These are phyloP conservation scores for Agonum fuliginosum DNA, from an alignment of 2,888 invertebrate species.

Conservation along the genomic window DNA sequence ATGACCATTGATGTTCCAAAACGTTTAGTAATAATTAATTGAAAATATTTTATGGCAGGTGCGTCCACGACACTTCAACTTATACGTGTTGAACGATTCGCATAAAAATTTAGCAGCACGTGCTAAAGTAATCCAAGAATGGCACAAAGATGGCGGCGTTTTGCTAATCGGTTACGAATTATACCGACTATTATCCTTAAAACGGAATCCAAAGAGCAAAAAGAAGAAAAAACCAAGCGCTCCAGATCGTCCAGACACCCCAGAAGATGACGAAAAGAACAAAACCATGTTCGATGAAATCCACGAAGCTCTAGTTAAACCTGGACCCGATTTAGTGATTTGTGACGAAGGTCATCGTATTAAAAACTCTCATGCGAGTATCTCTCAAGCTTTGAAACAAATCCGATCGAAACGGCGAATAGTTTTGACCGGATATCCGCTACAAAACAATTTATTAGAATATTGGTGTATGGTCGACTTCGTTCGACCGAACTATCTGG, in stretches of 20 bases:
- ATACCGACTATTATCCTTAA: slow-evolving; percentile 91
- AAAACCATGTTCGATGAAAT: slow-evolving; percentile 89
- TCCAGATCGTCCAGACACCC: slow-evolving; percentile 72
- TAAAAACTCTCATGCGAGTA: slow-evolving; percentile 98
- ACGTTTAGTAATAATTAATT: neutral
- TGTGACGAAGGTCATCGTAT: slow-evolving; percentile 99
- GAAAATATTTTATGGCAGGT: slow-evolving; percentile 16
- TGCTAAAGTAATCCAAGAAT: slow-evolving; percentile 89
- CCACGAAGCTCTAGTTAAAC: slow-evolving; percentile 88
- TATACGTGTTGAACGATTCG: slow-evolving; percentile 94
- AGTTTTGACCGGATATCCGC: slow-evolving; percentile 97
- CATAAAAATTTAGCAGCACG: slow-evolving; percentile 93
- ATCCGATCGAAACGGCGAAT: slow-evolving; percentile 95
- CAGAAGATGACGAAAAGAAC: slow-evolving; percentile 77
- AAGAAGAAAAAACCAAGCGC: slow-evolving; percentile 71
- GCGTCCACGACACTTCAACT: slow-evolving; percentile 86
- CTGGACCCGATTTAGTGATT: slow-evolving; percentile 95
- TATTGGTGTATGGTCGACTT: slow-evolving; percentile 99
- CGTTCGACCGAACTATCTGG: slow-evolving; percentile 97
- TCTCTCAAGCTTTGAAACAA: slow-evolving; percentile 95
- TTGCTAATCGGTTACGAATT: slow-evolving; percentile 98
- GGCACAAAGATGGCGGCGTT: slow-evolving; percentile 93
- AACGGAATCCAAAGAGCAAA: slow-evolving; percentile 80
- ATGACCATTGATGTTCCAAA: neutral
- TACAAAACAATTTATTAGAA: slow-evolving; percentile 97